Evolutionary conservation across 2,113 vertebrate species (phyloP), one percentile per base, ranked within the genome.

Genomic region (Australoheros scitulus): DNA sequence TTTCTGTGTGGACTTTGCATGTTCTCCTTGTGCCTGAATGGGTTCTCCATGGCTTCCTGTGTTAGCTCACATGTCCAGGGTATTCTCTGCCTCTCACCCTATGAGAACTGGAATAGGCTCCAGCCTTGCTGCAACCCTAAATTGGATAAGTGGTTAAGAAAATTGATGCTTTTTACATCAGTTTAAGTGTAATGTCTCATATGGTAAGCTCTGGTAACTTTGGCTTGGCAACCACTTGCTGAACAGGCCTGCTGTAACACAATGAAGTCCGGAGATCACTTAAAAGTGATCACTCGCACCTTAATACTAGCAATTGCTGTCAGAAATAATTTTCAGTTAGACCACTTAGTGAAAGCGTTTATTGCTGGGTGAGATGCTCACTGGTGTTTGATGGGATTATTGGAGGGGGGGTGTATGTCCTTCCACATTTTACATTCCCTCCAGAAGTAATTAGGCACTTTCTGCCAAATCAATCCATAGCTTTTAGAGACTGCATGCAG

Each of bases 181-280:
- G 47, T 72, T 55, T 72, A 55, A 72, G 68, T 72, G 68, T 72
- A 72, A 72, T 72, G 47, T 55, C 6, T 6, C n/a, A 57, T n/a
- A 55, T 57, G 55, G 55, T 10, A 1, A 57, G 55, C 47, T 72
- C 68, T 55, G 47, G 26, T 55, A 72, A 72, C 47, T 34, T 50
- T 72, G 47, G 26, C 18, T 72, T 72, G 68, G 68, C 68, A 55
- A 26, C 68, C 26, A 34, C 47, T 34, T 34, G 55, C 47, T 72
- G 26, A 72, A 72, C 68, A 29, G 68, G 18, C 26, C 68, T n/a
- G 26, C 47, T 72, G 11, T 72, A 34, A 72, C 26, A 72, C 47
- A 72, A 55, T 72, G 32, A n/a, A 72, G 47, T 72, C 47, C 47
- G 55, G 26, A 11, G 2, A 72, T 34, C 68, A 72, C 47, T 72